Conservation (phyloP, 2,797 vertebrate genomes). For the Zalophus californianus region DNA sequence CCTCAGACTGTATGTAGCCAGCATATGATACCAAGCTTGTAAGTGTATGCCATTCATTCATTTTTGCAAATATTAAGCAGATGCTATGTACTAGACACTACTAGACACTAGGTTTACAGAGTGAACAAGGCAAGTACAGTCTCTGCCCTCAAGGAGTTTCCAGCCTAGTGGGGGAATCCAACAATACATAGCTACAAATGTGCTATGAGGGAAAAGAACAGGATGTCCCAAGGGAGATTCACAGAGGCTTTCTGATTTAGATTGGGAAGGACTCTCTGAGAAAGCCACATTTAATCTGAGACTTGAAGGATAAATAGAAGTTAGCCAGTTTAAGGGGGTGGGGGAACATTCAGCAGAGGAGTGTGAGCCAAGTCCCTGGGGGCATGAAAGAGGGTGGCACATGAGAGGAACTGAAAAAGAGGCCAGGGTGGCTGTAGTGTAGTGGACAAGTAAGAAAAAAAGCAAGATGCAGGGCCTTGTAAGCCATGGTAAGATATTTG, state of each 20-base stretch:
- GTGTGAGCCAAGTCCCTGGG: background rate
- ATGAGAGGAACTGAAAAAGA: background rate
- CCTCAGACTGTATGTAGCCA: background rate
- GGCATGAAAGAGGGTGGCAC: background rate
- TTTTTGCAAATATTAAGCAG: slow-evolving; percentile 41
- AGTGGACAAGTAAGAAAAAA: background rate
- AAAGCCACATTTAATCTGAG: slow-evolving; percentile 29
- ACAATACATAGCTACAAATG: background rate
- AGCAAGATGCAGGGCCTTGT: background rate
- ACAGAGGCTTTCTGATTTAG: background rate
- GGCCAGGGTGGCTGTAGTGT: background rate
- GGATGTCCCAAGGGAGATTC: background rate
- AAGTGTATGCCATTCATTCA: background rate
- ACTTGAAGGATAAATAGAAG: slow-evolving; percentile 7
- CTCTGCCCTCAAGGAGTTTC: slow-evolving; percentile 3
- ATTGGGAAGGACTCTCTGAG: background rate
- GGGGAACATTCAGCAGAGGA: background rate
- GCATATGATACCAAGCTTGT: background rate
- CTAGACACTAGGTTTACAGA: background rate
- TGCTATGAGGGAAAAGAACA: background rate
- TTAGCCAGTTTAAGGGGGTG: background rate
- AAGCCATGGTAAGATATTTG: background rate
- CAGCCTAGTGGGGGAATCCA: background rate
- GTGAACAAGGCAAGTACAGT: background rate
- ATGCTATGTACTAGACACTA: background rate